These are phyloP conservation scores for Trachymyrmex cornetzi DNA, from an alignment of 1,140 invertebrate species.

Conservation along the genomic window DNA sequence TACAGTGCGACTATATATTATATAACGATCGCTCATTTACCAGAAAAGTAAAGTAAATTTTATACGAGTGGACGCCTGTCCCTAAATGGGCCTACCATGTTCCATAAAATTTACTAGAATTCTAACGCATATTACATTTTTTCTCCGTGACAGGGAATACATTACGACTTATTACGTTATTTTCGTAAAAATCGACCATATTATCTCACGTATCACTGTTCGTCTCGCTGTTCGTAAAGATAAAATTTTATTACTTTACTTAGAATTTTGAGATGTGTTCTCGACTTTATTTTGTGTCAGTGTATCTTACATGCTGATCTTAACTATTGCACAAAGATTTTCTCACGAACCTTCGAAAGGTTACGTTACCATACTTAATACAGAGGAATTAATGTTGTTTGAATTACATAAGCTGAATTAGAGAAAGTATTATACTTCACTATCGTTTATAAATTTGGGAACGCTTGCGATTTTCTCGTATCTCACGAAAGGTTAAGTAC, in stretches of 20 bases:
- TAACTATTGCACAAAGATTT: background rate
- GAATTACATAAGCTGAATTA: background rate
- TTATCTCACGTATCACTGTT: background rate
- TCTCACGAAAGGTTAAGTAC: no score
- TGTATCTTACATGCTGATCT: background rate
- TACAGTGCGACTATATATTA: no score
- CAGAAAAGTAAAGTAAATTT: no score
- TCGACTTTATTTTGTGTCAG: background rate
- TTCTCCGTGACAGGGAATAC: no score
- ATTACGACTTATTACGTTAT: constrained; percentile 6
- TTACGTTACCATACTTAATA: background rate
- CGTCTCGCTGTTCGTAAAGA: background rate
- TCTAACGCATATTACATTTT: no score
- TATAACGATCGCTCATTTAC: no score
- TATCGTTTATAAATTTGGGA: background rate
- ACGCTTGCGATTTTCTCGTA: no score
- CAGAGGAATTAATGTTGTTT: background rate
- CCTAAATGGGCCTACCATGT: no score
- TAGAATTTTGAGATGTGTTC: background rate
- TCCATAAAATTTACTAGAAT: no score
- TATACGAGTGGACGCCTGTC: no score
- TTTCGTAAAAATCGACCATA: background rate
- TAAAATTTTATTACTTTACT: constrained; percentile 6
- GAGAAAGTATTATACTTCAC: background rate
- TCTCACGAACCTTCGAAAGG: background rate